phyloP scores from a whole-genome alignment of 2,888 invertebrate genomes.

The Tethea ocularis region DNA sequence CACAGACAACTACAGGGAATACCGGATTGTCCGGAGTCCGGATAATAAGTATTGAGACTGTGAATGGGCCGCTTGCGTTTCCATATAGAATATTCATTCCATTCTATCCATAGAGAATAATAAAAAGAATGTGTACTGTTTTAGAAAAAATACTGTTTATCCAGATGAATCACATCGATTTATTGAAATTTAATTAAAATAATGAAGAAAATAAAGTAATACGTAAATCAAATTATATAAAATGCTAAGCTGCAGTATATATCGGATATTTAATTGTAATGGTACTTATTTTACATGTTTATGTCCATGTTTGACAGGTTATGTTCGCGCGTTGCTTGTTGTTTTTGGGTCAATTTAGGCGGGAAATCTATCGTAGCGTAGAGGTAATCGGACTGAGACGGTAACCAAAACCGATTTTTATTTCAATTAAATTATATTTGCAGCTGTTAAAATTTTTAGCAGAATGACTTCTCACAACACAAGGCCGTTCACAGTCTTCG shows the following conservation, averaged over 20 bases:
- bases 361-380: constrained; percentile 47
- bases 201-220: not conserved
- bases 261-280: constrained; percentile 36
- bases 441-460: constrained; percentile 38
- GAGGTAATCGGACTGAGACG: not conserved
- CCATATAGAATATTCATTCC: no score
- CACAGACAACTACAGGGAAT: no score
- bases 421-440: constrained; percentile 29
- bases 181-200: not conserved
- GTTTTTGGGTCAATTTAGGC: constrained; percentile 60
- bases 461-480: constrained; percentile 61
- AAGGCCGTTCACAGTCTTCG: constrained; percentile 91
- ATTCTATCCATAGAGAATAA: no score
- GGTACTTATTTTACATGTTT: constrained; percentile 61
- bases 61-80: no score
- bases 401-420: not conserved
- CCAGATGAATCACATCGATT: not conserved
- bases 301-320: constrained; percentile 46
- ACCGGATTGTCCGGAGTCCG: no score
- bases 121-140: no score
- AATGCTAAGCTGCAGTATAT: constrained; percentile 38
- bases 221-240: constrained; percentile 14
- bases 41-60: no score
- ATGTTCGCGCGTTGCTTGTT: constrained; percentile 53
- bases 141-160: no score